A percentile compares a stretch with the other conserved stretches of the same genome.
Conservation (phyloP, 1,140 invertebrate species). For the Conopomorpha cramerella region DNA sequence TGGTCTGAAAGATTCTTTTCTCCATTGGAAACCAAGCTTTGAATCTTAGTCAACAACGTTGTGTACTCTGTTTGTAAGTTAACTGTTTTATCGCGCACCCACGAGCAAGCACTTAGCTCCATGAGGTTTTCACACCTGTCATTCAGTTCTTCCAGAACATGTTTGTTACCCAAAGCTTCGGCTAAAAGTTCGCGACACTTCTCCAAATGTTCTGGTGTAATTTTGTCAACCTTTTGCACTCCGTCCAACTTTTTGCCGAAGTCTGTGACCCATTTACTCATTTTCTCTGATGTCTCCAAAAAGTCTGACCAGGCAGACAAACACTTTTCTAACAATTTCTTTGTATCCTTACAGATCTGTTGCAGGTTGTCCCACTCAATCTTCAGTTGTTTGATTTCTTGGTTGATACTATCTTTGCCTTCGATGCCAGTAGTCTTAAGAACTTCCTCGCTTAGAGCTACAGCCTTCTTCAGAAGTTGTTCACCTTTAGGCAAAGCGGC, state of each 20-base stretch:
- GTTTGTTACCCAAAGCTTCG: conserved; percentile 78
- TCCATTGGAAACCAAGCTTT: conserved; percentile 79
- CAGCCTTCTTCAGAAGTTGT: conserved; percentile 72
- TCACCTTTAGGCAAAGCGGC: conserved; percentile 72
- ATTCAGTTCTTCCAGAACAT: conserved; percentile 79
- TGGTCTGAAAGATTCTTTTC: conserved; percentile 89
- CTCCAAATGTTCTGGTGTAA: conserved; percentile 78
- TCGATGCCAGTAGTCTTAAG: conserved; percentile 82
- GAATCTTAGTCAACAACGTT: conserved; percentile 73
- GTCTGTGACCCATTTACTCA: conserved; percentile 79
- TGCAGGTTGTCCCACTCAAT: conserved; percentile 86
- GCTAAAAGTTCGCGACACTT: conserved; percentile 75
- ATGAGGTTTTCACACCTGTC: conserved; percentile 86
- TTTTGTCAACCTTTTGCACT: conserved; percentile 76
- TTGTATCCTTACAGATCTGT: conserved; percentile 78
- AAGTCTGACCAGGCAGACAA: conserved; percentile 88
- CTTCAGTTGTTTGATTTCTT: conserved; percentile 85
- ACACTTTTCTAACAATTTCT: conserved; percentile 77
- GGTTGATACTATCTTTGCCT: conserved; percentile 82
- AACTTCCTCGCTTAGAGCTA: conserved; percentile 77
- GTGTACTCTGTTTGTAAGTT: conserved; percentile 82
- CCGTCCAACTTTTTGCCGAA: conserved; percentile 69
- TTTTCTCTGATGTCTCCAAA: conserved; percentile 72
- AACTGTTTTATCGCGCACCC: conserved; percentile 84
- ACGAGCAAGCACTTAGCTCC: conserved; percentile 80